Evolutionary conservation across 2,888 invertebrate genomes (phyloP), one percentile per base, ranked within the genome.

Genomic region (Corythucha ciliata): DNA sequence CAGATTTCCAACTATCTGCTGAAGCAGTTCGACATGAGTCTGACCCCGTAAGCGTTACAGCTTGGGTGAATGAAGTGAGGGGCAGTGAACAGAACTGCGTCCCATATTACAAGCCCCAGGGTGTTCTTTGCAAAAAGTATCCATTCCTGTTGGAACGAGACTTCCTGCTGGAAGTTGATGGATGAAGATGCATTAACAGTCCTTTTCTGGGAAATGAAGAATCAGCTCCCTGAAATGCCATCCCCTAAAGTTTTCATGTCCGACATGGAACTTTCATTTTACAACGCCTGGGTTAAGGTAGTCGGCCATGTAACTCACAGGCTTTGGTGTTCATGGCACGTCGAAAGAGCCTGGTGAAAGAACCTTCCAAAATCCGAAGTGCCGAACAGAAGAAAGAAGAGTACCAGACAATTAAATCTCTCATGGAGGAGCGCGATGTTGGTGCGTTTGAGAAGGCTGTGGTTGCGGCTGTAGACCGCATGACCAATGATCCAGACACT

Each of bases 301-400:
- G 60, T 61, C 60, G 53, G 50, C n/a, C 20, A 34, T 33, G 41
- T 50, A 10, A n/a, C n/a, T n/a, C n/a, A n/a, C n/a, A n/a, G n/a
- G n/a, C n/a, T n/a, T n/a, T 39, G 39, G 27, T 52, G 16, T 46
- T 42, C 33, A 51, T 61, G 52, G 34, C 58, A 44, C 37, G 59
- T 60, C 37, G 54, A 60, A 7, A 53, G 57, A 53, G 57, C 60
- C 10, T 61, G 61, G 62, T 47, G 55, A 37, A 56, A 58, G 46
- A 59, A 61, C 48, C 36, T 62, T 25, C 7, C n/a, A 54, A 57
- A 48, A 56, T 61, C 7, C 54, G 55, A 42, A 22, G 42, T 1
- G 46, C 49, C 18, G 58, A 59, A 25, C 32, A 49, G 27, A 25
- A 26, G 27, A 5, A 25, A 3, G 25, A 14, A 6, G 36, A 26